Evolutionary conservation across 2,888 invertebrate genomes (phyloP), one percentile per base, ranked within the genome.

Genomic region (Augiades crinisus): DNA sequence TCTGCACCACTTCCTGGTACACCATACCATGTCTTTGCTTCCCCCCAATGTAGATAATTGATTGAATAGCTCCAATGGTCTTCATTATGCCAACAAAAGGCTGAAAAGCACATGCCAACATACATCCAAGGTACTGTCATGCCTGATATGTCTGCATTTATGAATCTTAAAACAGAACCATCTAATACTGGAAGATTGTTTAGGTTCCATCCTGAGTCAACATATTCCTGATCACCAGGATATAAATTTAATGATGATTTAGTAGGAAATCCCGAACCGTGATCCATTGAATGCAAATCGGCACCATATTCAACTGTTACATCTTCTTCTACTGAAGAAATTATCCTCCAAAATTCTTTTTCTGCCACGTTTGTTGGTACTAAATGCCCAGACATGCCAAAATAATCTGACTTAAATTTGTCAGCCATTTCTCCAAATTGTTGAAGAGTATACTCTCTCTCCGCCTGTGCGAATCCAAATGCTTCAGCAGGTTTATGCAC

Each of bases 31-130:
- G 95, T 94, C 79, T 95, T 95, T 1, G 94, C 92, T 70, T 95
- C 95, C 45, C 95, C 95, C 94, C 95, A 95, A 75, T 95, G 95
- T 65, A 95, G 84, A 72, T 95, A 95, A 73, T 95, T 95, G 56
- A 95, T 94, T 16, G 94, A 94, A 70, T 95, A 95, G 65, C 94
- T 95, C 95, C 95, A 95, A 72, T 95, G 95, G 71, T 95, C 95
- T 78, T 95, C 95, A 75, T 94, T 95, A 70, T 95, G 95, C 95
- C 95, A 95, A 67, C 95, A 95, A 77, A 95, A 95, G 58, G 95
- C 94, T 45, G 94, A 93, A 79, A 95, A 95, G 67, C 94, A 95
- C 95, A 95, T 95, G 31, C 95, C 95, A 53, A 95, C 95, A 84
- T 95, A 95, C 91, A 95, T 94, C 95, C 95, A 95, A 7, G 95